Conservation (phyloP, 2,888 invertebrate species). For the Argyra leucocephala region DNA sequence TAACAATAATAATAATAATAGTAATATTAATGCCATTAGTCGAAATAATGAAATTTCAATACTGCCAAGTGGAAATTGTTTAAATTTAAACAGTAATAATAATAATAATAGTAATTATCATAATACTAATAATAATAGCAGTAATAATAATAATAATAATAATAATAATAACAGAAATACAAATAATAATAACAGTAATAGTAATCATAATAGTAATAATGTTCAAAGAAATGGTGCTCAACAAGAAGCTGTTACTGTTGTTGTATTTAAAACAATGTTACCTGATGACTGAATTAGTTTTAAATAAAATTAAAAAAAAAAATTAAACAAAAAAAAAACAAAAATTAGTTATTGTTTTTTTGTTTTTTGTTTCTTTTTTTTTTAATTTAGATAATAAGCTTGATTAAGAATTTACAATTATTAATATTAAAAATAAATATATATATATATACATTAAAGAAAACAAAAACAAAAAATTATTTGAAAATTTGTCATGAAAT, state of each 20-base stretch:
- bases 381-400: background rate
- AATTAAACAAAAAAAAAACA: too few relatives aligned
- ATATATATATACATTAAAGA: background rate
- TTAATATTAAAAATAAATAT: background rate
- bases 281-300: constrained; percentile 45
- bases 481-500: too few relatives aligned
- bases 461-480: background rate
- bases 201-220: constrained; percentile 28
- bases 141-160: constrained; percentile 17
- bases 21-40: constrained; percentile 7
- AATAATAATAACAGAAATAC: constrained; percentile 14
- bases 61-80: constrained; percentile 6
- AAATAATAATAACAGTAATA: constrained; percentile 19
- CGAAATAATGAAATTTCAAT: constrained; percentile 13
- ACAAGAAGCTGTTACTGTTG: constrained; percentile 44
- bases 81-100: constrained; percentile 21
- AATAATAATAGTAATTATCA: constrained; percentile 2
- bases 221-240: constrained; percentile 8
- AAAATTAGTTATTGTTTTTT: constrained; percentile 15
- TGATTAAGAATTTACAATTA: background rate
- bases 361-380: constrained; percentile 9
- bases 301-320: constrained; percentile 13
- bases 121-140: constrained; percentile 15
- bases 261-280: constrained; percentile 46
- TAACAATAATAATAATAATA: constrained; percentile 15